Evolutionary conservation across 2,113 vertebrate species (phyloP).

Genomic region (Siniperca chuatsi): DNA sequence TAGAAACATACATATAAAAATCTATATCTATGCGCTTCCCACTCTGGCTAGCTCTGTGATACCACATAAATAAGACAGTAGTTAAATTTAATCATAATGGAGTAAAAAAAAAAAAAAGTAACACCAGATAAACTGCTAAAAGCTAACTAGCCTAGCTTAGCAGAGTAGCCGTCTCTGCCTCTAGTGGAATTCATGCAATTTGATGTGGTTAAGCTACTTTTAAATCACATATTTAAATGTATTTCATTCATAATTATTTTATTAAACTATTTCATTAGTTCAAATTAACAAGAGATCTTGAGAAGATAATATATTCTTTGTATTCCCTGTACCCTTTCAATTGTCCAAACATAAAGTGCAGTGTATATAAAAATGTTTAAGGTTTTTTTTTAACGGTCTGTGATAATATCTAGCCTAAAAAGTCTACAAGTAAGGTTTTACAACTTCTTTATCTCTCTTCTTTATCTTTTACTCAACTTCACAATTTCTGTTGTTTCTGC

Average conservation of each 20-base stretch:
- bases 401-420: no score
- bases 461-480: not conserved
- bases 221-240: no score
- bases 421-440: not conserved
- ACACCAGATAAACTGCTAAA: not conserved
- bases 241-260: no score
- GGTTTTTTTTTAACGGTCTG: no score
- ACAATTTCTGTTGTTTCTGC: not conserved
- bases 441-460: not conserved
- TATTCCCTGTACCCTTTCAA: no score
- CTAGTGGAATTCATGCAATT: not conserved
- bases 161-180: not conserved
- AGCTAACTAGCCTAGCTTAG: not conserved
- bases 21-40: no score
- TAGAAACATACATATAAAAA: no score
- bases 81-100: not conserved
- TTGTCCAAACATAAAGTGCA: no score
- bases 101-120: not conserved
- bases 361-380: no score
- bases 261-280: no score
- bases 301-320: no score
- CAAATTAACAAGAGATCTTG: no score
- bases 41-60: not conserved
- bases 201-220: not conserved
- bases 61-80: not conserved